Evolutionary conservation across 2,113 vertebrate genomes (phyloP).

Genomic region (Salvelinus alpinus): DNA sequence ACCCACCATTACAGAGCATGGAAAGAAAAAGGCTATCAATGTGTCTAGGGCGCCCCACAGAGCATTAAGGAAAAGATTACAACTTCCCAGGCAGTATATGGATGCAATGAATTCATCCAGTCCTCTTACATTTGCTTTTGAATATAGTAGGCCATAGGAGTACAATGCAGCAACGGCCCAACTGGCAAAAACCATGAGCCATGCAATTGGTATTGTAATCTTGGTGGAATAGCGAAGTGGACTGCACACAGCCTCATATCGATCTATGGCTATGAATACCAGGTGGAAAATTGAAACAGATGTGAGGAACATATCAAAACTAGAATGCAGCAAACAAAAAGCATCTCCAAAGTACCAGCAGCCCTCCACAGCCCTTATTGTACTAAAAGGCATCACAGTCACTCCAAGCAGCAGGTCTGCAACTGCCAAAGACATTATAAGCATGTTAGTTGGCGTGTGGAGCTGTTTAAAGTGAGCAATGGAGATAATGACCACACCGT

Average conservation of each 20-base stretch:
- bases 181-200: slow-evolving; percentile 48
- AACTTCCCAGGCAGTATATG: slow-evolving; percentile 44
- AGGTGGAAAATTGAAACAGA: slow-evolving; percentile 61
- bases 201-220: slow-evolving; percentile 45
- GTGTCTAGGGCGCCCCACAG: slow-evolving; percentile 37
- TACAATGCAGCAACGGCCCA: slow-evolving; percentile 44
- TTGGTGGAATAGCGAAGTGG: slow-evolving; percentile 44
- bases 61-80: slow-evolving; percentile 36
- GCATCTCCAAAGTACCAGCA: slow-evolving; percentile 64
- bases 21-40: slow-evolving; percentile 37
- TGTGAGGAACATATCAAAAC: slow-evolving; percentile 48
- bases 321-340: slow-evolving; percentile 54
- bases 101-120: slow-evolving; percentile 41
- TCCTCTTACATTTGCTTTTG: slow-evolving; percentile 37
- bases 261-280: slow-evolving; percentile 57
- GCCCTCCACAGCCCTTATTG: slow-evolving; percentile 40
- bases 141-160: slow-evolving; percentile 44
- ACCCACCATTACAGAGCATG: slow-evolving; percentile 45
- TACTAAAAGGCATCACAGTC: slow-evolving; percentile 59
- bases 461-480: slow-evolving; percentile 61
- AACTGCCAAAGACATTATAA: slow-evolving; percentile 63
- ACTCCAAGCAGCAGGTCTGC: slow-evolving; percentile 56
- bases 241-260: slow-evolving; percentile 51
- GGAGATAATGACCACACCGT: slow-evolving; percentile 58
- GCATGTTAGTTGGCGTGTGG: slow-evolving; percentile 62